phyloP scores from a whole-genome alignment of 2,888 invertebrate genomes.

The Tachina grossa region DNA sequence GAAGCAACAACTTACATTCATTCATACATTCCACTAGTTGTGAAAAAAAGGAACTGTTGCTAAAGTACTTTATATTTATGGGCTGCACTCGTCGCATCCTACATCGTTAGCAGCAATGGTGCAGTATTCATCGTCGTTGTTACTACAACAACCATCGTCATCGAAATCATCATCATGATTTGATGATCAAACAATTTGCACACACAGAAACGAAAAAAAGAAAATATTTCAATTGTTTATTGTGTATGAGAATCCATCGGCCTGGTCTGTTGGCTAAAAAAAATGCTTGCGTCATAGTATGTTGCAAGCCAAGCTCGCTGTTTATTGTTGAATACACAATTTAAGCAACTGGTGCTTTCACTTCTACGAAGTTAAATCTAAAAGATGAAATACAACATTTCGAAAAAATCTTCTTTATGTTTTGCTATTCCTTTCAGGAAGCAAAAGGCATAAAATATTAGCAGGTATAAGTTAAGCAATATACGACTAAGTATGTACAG shows the following conservation, averaged over 20 bases:
- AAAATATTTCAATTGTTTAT: conserved; percentile 20
- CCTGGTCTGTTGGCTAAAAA: not conserved
- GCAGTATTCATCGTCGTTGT: not conserved
- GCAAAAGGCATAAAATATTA: not conserved
- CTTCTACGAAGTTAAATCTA: not conserved
- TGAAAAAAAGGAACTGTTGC: conserved; percentile 47
- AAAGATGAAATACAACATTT: not conserved
- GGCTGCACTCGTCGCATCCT: conserved; percentile 48
- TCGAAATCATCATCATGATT: conserved; percentile 40
- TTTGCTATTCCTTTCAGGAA: conserved; percentile 8
- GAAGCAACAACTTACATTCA: conserved; percentile 20
- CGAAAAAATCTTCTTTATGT: not conserved
- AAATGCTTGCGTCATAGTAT: conserved; percentile 23
- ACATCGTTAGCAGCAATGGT: conserved; percentile 2
- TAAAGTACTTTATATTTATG: conserved; percentile 38
- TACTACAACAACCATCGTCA: conserved; percentile 12
- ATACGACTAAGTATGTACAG: not conserved
- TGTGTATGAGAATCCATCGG: not conserved
- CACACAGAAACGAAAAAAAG: conserved; percentile 18
- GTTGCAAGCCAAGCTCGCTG: conserved; percentile 26
- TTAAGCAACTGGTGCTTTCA: conserved; percentile 61
- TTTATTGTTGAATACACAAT: conserved; percentile 45
- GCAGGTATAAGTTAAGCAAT: not conserved
- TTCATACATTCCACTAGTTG: not conserved
- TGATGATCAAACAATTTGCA: conserved; percentile 36